phyloP scores from a whole-genome alignment of 1,140 invertebrate species.

The Drosophila pruinosa region DNA sequence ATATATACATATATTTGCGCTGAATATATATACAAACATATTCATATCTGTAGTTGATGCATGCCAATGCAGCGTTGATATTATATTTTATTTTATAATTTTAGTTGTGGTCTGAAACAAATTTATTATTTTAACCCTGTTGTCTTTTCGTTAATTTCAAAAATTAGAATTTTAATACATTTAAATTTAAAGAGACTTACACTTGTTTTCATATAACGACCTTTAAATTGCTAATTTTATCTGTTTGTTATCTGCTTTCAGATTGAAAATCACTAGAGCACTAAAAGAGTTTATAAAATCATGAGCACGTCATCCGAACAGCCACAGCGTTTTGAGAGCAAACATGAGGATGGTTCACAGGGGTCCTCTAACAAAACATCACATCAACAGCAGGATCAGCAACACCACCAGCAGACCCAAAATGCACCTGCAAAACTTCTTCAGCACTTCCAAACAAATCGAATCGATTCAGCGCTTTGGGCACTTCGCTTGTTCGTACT shows the following conservation, averaged over 20 bases:
- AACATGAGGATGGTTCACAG: conserved; percentile 31
- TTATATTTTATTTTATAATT: too few species aligned
- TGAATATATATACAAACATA: too few species aligned
- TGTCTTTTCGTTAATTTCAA: too few species aligned
- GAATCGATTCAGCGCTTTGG: conserved; percentile 93
- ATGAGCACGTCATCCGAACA: conserved; percentile 63
- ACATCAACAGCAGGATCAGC: conserved; percentile 44
- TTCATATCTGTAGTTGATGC: too few species aligned
- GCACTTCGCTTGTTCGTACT: conserved; percentile 91
- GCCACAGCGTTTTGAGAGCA: conserved; percentile 44
- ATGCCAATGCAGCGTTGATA: too few species aligned
- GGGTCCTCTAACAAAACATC: conserved; percentile 31
- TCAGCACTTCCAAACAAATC: conserved; percentile 90
- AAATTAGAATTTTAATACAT: too few species aligned
- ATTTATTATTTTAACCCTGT: too few species aligned
- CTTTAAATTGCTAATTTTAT: conserved; percentile 52
- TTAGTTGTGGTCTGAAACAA: too few species aligned
- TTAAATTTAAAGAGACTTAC: too few species aligned
- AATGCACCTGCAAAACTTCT: conserved; percentile 86
- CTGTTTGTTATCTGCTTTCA: conserved; percentile 19
- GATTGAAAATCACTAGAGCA: conserved; percentile 15
- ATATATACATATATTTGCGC: too few species aligned
- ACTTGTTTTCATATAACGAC: too few species aligned
- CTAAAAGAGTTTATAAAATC: conserved; percentile 36
- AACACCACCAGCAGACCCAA: conserved; percentile 43